phyloP scores from a whole-genome alignment of 2,113 vertebrate species.

The Synodontis membranacea region DNA sequence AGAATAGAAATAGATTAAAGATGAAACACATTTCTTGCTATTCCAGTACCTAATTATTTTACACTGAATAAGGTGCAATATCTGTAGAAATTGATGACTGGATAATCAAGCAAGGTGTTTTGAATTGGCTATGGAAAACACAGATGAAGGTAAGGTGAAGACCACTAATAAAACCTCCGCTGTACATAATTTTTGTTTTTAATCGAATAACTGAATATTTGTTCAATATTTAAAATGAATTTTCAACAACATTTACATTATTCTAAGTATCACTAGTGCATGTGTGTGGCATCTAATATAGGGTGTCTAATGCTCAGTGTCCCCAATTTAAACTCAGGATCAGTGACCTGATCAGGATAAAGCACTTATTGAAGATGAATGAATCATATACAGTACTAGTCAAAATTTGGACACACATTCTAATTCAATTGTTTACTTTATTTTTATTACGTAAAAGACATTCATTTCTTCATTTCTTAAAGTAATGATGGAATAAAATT shows the following conservation, averaged over 20 bases:
- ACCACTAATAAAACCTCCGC: not conserved
- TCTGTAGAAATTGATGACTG: slow-evolving; percentile 3
- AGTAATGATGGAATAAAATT: too few relatives aligned
- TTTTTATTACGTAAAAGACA: too few relatives aligned
- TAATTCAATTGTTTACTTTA: too few relatives aligned
- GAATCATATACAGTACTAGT: not conserved
- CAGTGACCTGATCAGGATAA: not conserved
- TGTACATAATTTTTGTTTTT: not conserved
- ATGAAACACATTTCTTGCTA: slow-evolving; percentile 21
- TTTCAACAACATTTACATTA: not conserved
- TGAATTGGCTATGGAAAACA: not conserved
- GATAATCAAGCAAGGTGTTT: slow-evolving; percentile 16
- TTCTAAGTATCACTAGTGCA: not conserved
- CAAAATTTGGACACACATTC: too few relatives aligned
- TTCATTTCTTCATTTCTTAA: too few relatives aligned
- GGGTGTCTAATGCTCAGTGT: not conserved
- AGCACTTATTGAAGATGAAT: not conserved
- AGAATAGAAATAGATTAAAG: not conserved
- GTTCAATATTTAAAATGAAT: too few relatives aligned
- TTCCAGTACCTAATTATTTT: slow-evolving; percentile 36
- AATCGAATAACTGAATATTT: too few relatives aligned
- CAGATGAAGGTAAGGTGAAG: not conserved
- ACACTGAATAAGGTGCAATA: not conserved
- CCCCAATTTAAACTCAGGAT: not conserved
- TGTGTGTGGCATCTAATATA: not conserved